Percentiles rank a stretch among this genome's conserved stretches.
These are phyloP conservation scores for Vombatus ursinus DNA, from an alignment of 2,113 vertebrate species.

Conservation along the genomic window DNA sequence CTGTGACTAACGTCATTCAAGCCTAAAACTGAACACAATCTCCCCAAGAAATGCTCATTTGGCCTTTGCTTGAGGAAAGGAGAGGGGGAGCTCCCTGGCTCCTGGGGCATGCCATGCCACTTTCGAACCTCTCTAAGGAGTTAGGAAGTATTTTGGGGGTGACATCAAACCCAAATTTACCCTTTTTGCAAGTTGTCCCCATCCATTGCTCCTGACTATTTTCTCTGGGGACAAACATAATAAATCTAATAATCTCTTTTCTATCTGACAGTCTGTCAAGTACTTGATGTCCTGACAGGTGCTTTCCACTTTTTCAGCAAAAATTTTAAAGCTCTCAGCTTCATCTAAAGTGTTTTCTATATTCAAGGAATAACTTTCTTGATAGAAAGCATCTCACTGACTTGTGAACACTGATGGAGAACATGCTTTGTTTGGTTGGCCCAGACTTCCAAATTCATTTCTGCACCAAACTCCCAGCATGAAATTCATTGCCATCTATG, in stretches of 20 bases:
- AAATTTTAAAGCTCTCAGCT: background rate
- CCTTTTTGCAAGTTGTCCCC: background rate
- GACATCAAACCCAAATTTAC: background rate
- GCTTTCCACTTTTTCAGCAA: background rate
- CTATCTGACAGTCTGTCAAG: background rate
- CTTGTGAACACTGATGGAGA: background rate
- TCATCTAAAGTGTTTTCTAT: background rate
- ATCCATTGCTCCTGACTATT: background rate
- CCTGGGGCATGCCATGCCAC: accelerated
- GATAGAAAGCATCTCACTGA: background rate
- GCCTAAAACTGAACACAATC: no score
- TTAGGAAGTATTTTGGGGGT: background rate
- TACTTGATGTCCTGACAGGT: background rate
- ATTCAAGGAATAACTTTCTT: background rate
- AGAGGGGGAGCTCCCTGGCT: background rate
- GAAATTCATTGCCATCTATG: background rate
- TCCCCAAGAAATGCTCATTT: background rate
- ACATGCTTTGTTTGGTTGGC: background rate
- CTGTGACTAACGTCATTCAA: no score
- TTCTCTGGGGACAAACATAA: background rate
- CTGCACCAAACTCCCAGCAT: background rate
- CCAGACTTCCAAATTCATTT: background rate
- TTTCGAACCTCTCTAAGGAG: background rate
- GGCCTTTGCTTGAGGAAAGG: background rate
- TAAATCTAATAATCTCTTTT: background rate